Evolutionary conservation across 1,140 invertebrate species (phyloP), one percentile per base, ranked within the genome.

Genomic region (Aphelinus certus): DNA sequence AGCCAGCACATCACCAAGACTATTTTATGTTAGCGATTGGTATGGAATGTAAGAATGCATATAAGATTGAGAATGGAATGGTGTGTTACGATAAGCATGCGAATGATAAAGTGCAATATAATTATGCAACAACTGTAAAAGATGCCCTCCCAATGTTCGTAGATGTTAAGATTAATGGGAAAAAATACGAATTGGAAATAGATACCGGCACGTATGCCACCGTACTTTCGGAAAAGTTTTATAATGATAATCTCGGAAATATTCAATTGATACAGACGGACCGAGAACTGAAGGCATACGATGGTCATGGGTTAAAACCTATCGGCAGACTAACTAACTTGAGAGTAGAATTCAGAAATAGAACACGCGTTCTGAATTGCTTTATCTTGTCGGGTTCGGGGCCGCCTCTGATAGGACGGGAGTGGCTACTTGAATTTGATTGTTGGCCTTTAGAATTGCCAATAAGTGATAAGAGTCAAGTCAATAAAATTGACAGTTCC

Each of bases 381-480:
- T 77, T 79, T 66, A 76, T 84, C 9, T 79, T 83, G 47, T 71
- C 78, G 3, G 75, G 74, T 10, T 79, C 79, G 10, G 80, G 76
- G 26, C 80, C 80, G 10, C 78, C 81, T 48, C 68, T 83, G 51
- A 67, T 84, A 42, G 79, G 82, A 0, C 65, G 79, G 46, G 49
- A 77, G 56, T 76, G 67, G 71, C 75, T 77, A 49, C 48, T 26
- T 26, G 45, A 56, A 68, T 76, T 79, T 61, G 71, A 58, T 9
- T 60, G 42, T 2, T 71, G 76, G 68, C 61, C 74, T 6, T 53
- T 53, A 9, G 9, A 53, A 53, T 53, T 53, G 4, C 51, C 51
- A 53, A 53, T 60, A 75, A 60, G 56, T 42, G 55, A 26, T 10
- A 48, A 64, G 49, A 56, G 9, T 64, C 26, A 71, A 47, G 47